Percentiles rank a stretch among this genome's conserved stretches.
Conservation (phyloP, 2,888 invertebrate genomes). For the Ischnura elegans region DNA sequence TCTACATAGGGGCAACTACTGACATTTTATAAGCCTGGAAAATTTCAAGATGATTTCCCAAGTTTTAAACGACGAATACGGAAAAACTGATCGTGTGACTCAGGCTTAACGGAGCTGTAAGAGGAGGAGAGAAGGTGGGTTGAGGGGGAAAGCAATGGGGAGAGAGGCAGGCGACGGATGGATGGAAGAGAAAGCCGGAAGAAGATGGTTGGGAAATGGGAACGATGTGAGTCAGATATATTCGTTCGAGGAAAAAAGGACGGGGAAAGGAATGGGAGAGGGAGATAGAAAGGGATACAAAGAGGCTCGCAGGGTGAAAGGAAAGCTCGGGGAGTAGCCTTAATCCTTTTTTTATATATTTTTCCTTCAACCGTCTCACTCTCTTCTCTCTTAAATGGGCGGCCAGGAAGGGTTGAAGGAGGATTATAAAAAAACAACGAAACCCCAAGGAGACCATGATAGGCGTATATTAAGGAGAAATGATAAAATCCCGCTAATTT, state of each 20-base stretch:
- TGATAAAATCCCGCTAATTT: background rate
- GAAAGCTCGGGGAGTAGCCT: background rate
- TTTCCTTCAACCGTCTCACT: background rate
- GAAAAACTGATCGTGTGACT: background rate
- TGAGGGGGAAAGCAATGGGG: background rate
- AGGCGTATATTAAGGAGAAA: background rate
- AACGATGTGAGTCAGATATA: background rate
- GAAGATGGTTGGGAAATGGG: slow-evolving; percentile 21
- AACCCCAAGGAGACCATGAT: background rate
- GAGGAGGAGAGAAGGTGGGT: background rate
- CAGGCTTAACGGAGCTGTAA: background rate
- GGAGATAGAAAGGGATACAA: background rate
- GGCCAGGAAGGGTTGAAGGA: background rate
- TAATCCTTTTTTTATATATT: background rate
- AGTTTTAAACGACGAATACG: background rate
- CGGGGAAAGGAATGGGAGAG: background rate
- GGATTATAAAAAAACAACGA: background rate
- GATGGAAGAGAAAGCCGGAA: slow-evolving; percentile 29
- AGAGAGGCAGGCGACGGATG: slow-evolving; percentile 13
- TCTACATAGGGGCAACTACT: too few species aligned
- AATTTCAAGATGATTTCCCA: too few species aligned
- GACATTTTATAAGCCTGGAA: too few species aligned
- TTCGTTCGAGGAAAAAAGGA: slow-evolving; percentile 20
- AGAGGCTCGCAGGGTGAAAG: background rate
- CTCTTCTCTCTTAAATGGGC: background rate